Percentiles rank a stretch among this genome's conserved stretches.
Evolutionary conservation across 2,888 invertebrate species (phyloP).

Genomic region (Drosophila picticornis): DNA sequence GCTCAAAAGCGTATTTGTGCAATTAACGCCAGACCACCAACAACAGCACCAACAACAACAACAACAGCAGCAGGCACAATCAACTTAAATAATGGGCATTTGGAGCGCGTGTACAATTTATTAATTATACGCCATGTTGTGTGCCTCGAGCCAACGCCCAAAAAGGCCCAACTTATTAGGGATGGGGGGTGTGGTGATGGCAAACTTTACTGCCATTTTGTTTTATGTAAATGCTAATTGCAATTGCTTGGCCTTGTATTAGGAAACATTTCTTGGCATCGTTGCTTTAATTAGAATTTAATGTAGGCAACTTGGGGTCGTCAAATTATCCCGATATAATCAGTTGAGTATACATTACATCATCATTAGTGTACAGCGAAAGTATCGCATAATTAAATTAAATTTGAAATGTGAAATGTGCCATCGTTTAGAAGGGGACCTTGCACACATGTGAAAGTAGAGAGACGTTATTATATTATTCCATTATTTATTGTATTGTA

Average conservation of each 20-base stretch:
- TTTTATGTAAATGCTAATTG: conserved; percentile 62
- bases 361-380: conserved; percentile 59
- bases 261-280: conserved; percentile 19
- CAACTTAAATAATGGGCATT: conserved; percentile 55
- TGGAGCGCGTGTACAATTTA: conserved; percentile 70
- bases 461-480: neutral
- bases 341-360: conserved; percentile 58
- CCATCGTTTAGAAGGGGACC: neutral
- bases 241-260: conserved; percentile 14
- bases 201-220: conserved; percentile 57
- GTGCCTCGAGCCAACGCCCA: conserved; percentile 49
- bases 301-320: conserved; percentile 51
- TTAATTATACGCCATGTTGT: conserved; percentile 80
- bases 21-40: conserved; percentile 67
- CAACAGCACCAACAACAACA: conserved; percentile 18
- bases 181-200: neutral
- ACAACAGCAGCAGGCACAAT: conserved; percentile 20
- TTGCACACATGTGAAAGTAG: conserved; percentile 15
- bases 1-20: conserved; percentile 78
- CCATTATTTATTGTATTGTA: neutral
- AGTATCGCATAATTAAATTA: conserved; percentile 39
- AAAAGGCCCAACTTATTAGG: conserved; percentile 16
- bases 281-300: conserved; percentile 70
- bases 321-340: conserved; percentile 54
- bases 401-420: conserved; percentile 32